These are phyloP conservation scores for Uloborus plumipes DNA, from an alignment of 2,888 invertebrate genomes.

Conservation along the genomic window DNA sequence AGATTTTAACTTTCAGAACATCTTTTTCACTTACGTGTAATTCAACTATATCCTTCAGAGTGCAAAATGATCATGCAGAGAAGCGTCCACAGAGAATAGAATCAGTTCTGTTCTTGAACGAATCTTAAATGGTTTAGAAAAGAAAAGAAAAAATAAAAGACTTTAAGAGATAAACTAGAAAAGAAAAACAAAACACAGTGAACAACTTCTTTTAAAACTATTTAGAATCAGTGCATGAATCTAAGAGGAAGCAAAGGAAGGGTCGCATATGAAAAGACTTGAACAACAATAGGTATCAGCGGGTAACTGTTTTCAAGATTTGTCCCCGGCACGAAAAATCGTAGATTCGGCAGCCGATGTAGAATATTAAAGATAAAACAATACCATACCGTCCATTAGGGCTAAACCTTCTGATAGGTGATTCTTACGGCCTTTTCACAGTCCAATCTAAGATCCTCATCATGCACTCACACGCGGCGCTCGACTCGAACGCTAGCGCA, in stretches of 20 bases:
- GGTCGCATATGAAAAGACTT: too few species aligned
- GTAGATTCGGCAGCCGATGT: too few species aligned
- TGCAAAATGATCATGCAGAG: slow-evolving; percentile 83
- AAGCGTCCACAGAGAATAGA: slow-evolving; percentile 95
- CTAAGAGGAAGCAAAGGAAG: too few species aligned
- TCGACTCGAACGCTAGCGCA: slow-evolving; percentile 90
- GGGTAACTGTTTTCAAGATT: too few species aligned
- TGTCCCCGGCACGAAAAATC: too few species aligned
- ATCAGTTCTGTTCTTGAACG: slow-evolving; percentile 87
- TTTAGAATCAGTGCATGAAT: too few species aligned
- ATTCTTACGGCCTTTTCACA: slow-evolving; percentile 85
- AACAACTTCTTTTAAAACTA: neutral
- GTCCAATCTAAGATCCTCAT: slow-evolving; percentile 90
- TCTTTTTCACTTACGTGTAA: slow-evolving; percentile 74
- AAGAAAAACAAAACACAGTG: neutral
- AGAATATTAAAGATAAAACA: slow-evolving; percentile 71
- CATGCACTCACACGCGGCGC: too few species aligned
- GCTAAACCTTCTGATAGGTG: slow-evolving; percentile 88
- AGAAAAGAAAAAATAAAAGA: slow-evolving; percentile 17
- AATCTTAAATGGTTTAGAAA: slow-evolving; percentile 22
- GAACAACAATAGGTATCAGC: too few species aligned
- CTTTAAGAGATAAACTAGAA: neutral
- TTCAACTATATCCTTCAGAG: slow-evolving; percentile 86
- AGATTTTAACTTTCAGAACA: neutral
- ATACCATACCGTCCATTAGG: slow-evolving; percentile 95